A percentile compares a stretch with the other conserved stretches of the same genome.
These are phyloP conservation scores for Ispidina lecontei DNA, from an alignment of 2,797 vertebrate genomes.

Conservation along the genomic window DNA sequence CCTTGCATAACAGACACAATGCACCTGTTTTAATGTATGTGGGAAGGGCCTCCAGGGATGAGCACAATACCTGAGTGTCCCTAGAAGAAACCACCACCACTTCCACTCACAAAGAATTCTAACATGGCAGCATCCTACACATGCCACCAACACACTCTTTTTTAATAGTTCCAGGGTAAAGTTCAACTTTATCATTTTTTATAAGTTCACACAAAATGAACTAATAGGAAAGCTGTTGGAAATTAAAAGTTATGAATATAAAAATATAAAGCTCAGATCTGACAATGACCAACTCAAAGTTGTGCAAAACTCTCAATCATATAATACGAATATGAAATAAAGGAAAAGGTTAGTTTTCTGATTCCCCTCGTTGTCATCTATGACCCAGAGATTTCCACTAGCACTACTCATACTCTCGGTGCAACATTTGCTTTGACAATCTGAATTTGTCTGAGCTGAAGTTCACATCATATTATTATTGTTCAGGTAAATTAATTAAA, in stretches of 20 bases:
- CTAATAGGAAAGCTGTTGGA: not conserved
- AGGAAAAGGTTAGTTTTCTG: slow-evolving; percentile 2
- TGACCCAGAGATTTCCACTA: slow-evolving; percentile 38
- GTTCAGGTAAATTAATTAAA: not conserved
- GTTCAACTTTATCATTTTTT: not conserved
- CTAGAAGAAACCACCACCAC: not conserved
- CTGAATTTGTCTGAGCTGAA: slow-evolving; percentile 69
- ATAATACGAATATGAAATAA: not conserved
- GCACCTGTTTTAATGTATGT: not conserved
- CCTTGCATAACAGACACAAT: not conserved
- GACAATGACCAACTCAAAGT: not conserved
- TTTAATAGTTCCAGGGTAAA: not conserved
- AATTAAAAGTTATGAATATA: not conserved
- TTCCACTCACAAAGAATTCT: not conserved
- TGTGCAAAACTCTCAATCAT: not conserved
- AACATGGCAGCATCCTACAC: not conserved
- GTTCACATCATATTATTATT: slow-evolving; percentile 30
- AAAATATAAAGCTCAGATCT: not conserved
- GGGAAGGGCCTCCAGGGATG: not conserved
- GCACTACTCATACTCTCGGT: slow-evolving; percentile 39
- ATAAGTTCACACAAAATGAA: not conserved
- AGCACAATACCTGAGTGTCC: not conserved
- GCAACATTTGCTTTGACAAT: slow-evolving; percentile 62
- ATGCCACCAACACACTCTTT: not conserved
- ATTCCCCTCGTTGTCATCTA: slow-evolving; percentile 40